Evolutionary conservation across 2,888 invertebrate species (phyloP), one percentile per base, ranked within the genome.

Genomic region (Lypha dubia): DNA sequence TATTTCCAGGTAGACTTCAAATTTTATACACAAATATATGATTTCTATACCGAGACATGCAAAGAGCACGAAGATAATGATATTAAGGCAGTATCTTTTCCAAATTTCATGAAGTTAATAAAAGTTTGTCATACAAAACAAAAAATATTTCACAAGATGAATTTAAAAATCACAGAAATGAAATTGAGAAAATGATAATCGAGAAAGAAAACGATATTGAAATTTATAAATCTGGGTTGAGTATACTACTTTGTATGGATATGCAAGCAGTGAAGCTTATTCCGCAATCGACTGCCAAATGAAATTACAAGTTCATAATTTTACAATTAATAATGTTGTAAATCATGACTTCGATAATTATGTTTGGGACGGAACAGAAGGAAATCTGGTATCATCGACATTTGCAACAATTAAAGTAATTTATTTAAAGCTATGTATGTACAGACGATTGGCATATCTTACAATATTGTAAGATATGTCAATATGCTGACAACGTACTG

Each of bases 61-160:
- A 56, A 60, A 20, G 28, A 58, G 15, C 41, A 58, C 17, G 41
- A 70, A 70, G 46, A 60, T 22, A 60, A 71, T 13, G 73, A 24
- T 17, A 62, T 73, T 44, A 28, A 38, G 17, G 24, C 49, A 4
- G 13, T 53, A 63, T 63, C 13, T 63, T 63, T 75, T 41, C 3
- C 63, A 2, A 53, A 8, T 1, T 75, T 75, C 20, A 53, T 63
- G 63, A 0, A 9, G 32, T 17, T n/a, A 15, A 7, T 75, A 63
- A 41, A 63, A 28, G 49, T 49, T 49, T 20, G 20, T 49, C 20
- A 49, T 49, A 49, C 49, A 17, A 49, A 20, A 20, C 49, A 20
- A 17, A 17, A 46, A 46, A 17, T 49, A 17, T 51, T 24, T 53
- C 51, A 13, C 51, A 56, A 28, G 15, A 56, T 28, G 53, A 24